Conservation (phyloP, 2,888 invertebrate species). For the Melieria omissa region DNA sequence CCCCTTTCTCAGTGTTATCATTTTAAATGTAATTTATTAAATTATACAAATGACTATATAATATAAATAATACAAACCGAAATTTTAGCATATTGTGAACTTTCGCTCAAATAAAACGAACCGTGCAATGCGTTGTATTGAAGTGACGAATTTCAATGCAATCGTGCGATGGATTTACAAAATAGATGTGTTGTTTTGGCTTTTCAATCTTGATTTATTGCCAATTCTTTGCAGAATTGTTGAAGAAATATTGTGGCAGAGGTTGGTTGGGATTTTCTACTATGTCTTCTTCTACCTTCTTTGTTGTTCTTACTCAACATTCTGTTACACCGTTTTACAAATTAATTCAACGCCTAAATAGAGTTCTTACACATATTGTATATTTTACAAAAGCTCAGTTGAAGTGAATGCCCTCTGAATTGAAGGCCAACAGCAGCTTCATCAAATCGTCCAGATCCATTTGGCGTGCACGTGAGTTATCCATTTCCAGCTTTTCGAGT, state of each 20-base stretch:
- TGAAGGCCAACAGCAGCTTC: conserved; percentile 85
- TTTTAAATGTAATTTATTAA: conserved; percentile 22
- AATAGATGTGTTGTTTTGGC: too few relatives aligned
- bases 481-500: conserved; percentile 75
- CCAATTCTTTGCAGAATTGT: too few relatives aligned
- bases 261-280: too few relatives aligned
- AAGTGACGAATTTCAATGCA: too few relatives aligned
- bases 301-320: too few relatives aligned
- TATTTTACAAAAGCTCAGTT: conserved; percentile 28
- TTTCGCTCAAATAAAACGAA: conserved; percentile 24
- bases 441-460: conserved; percentile 99
- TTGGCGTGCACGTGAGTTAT: conserved; percentile 84
- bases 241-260: too few relatives aligned
- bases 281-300: too few relatives aligned
- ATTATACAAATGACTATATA: background rate
- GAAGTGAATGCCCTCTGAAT: conserved; percentile 93
- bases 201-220: too few relatives aligned
- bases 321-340: background rate
- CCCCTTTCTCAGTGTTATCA: background rate
- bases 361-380: too few relatives aligned
- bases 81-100: conserved; percentile 14
- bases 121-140: too few relatives aligned
- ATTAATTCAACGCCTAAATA: background rate
- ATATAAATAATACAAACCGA: too few relatives aligned
- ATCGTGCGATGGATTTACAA: too few relatives aligned